Base-by-base conservation (phyloP, 2,888 invertebrate genomes). In the Matsumyia berberina region DNA sequence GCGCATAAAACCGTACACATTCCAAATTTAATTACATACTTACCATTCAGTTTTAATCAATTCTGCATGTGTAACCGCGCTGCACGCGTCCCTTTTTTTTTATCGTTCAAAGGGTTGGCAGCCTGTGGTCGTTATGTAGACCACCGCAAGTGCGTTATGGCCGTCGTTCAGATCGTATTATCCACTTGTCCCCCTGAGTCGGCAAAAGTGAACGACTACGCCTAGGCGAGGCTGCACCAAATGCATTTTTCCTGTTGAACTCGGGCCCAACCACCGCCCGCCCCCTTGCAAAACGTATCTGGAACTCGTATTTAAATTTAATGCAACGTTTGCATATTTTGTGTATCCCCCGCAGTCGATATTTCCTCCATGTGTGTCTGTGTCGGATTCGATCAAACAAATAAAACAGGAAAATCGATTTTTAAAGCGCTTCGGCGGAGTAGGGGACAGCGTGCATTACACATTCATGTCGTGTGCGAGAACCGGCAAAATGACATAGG, bases 371-470 rank as follows among this genome's bases (percentile, higher is more conserved):
- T 19, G 35, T 12, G 5, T 31, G 8, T 29, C 29, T 31, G 19
- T 35, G 6, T 19, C 39, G n/a, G 42, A 46, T 64, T 74, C 55
- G 64, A 74, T 74, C 57, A 74, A 66, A 74, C 64, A 74, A 74
- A 55, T 55, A 55, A 46, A 57, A 64, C 17, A 49, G 37, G 12
- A n/a, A 49, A 46, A 74, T 74, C 74, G 74, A 74, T 74, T 74
- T 55, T 46, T 24, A 19, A n/a, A 9, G 39, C 6, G 24, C 24
- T 24, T 4, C 4, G 4, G n/a, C 19, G 6, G 1, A 7, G 2
- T 19, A 11, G 53, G 12, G 17, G 33, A 15, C 0, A 5, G 11
- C 9, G 11, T 37, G 12, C 58, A 58, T 58, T 58, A 58, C 12
- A 29, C 12, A 42, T 58, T 58, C 58, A 42, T 58, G 39, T 42